Evolutionary conservation across 1,140 invertebrate species (phyloP), one percentile per base, ranked within the genome.

Genomic region (Drosophila dunni): DNA sequence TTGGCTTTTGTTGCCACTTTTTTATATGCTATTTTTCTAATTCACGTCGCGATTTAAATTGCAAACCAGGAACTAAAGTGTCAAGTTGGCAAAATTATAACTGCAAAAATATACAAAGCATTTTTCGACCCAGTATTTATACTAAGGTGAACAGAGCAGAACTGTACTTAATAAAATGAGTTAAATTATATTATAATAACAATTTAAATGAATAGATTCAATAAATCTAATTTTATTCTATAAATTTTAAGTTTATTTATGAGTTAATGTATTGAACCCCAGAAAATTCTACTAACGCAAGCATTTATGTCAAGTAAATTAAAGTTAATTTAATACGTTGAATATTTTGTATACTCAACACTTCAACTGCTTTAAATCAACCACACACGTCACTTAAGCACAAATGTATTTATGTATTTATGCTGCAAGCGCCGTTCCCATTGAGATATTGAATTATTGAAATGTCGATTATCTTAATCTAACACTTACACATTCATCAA

Each of bases 401-500:
- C 1, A 29, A 29, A 29, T 29, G 24, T 29, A 29, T 29, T 29
- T 29, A 29, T 29, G 24, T 57, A 53, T 72, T 72, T 58, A 44
- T 72, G 45, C 42, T 24, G 20, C 44, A 34, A 57, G 53, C 54
- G 17, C 10, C 64, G 44, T 58, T 58, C 36, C 38, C 65, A 58
- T 40, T 36, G 45, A 72, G 50, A 75, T 75, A 79, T 84, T 76
- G 44, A 60, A 81, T 85, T 72, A 85, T 81, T 81, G 75, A 85
- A 85, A 85, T 85, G 78, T 84, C 81, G 81, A 85, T 85, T 85
- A 85, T 85, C 81, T 81, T 85, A 85, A 85, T 85, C 81, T 81
- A 68, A 72, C 81, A 75, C 81, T 78, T 58, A 78, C 50, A 63
- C 65, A 77, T 68, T 83, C 81, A 85, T 85, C 81, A 85, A 85